These are phyloP conservation scores for Myiozetetes cayanensis DNA, from an alignment of 2,113 vertebrate genomes.

Conservation along the genomic window DNA sequence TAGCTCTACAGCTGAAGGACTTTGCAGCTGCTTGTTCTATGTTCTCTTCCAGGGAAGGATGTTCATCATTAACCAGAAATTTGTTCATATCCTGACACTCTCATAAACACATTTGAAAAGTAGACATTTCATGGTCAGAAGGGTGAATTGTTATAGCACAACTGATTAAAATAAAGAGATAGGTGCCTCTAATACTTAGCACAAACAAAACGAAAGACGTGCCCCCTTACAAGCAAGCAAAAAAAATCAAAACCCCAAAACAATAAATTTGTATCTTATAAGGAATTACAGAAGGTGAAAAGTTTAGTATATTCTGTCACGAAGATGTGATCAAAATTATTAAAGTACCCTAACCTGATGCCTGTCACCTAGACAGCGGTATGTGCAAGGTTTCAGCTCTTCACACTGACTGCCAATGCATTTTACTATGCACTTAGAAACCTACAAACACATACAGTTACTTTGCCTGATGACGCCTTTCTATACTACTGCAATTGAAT, in stretches of 20 bases:
- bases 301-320: neutral
- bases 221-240: neutral
- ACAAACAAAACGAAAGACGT: neutral
- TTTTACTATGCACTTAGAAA: neutral
- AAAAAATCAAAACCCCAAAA: accelerated
- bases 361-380: neutral
- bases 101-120: neutral
- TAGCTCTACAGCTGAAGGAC: neutral
- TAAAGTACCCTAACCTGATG: neutral
- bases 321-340: neutral
- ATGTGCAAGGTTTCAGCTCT: neutral
- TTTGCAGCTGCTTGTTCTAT: neutral
- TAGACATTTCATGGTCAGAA: neutral
- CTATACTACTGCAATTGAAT: neutral
- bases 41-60: neutral
- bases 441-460: neutral
- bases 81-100: neutral
- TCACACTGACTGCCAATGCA: neutral
- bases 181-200: neutral
- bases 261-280: neutral
- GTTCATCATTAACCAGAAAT: neutral
- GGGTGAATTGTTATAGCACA: neutral
- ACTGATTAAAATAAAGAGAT: neutral
- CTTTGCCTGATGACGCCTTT: neutral
- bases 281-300: neutral